Percentiles rank a stretch among this genome's conserved stretches.
phyloP scores from a whole-genome alignment of 2,113 vertebrate genomes.

The Oncorhynchus nerka region DNA sequence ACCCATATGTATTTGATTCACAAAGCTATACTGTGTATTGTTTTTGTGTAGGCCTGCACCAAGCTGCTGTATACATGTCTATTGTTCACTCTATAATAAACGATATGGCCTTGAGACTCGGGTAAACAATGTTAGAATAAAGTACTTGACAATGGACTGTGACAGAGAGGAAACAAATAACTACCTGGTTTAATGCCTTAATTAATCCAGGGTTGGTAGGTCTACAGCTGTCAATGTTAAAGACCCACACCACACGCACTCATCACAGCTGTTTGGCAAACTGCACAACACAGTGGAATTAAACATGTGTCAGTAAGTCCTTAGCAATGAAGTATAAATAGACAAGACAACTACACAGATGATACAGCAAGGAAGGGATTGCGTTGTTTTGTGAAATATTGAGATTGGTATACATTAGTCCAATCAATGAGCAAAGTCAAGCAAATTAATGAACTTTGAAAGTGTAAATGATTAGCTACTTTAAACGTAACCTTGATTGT shows the following conservation, averaged over 20 bases:
- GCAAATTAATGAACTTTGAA: neutral
- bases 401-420: neutral
- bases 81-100: neutral
- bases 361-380: neutral
- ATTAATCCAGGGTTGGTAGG: constrained; percentile 18
- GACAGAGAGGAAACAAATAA: neutral
- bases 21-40: no score
- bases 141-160: constrained; percentile 21
- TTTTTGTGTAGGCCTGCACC: no score
- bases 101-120: neutral
- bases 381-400: neutral
- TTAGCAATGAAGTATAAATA: neutral
- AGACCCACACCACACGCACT: neutral
- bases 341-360: neutral
- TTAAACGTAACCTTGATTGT: neutral
- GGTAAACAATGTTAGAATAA: neutral
- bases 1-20: no score
- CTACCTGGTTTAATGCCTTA: constrained; percentile 39
- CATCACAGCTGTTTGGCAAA: neutral
- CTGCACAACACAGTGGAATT: constrained; percentile 1
- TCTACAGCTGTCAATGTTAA: neutral
- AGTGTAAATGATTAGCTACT: neutral
- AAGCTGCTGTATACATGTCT: no score
- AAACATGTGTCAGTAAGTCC: neutral
- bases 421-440: neutral